Evolutionary conservation across 2,113 vertebrate species (phyloP).

Genomic region (Scortum barcoo): DNA sequence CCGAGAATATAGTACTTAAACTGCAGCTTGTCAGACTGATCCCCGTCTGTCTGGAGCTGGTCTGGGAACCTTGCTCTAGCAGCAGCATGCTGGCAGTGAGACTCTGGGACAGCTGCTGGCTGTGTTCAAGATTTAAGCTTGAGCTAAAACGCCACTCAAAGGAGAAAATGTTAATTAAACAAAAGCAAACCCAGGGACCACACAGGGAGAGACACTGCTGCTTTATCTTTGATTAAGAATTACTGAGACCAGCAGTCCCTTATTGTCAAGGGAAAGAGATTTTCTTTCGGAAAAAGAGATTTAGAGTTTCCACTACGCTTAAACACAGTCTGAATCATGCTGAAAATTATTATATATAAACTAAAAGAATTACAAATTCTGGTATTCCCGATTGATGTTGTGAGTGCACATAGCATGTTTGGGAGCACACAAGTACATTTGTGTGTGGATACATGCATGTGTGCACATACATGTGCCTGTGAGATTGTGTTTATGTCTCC

Average conservation of each 20-base stretch:
- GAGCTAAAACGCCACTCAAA: slow-evolving; percentile 61
- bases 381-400: not conserved
- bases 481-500: slow-evolving; percentile 1
- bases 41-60: slow-evolving; percentile 9
- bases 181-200: slow-evolving; percentile 28
- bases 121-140: slow-evolving; percentile 34
- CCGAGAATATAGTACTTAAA: not conserved
- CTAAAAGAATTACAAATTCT: not conserved
- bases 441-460: not conserved
- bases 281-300: not conserved
- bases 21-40: not conserved
- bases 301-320: not conserved
- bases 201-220: slow-evolving; percentile 25
- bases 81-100: slow-evolving; percentile 23
- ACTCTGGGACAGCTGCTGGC: slow-evolving; percentile 37
- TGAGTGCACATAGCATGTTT: not conserved
- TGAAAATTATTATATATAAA: not conserved
- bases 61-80: slow-evolving; percentile 47
- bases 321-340: not conserved
- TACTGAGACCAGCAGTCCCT: not conserved
- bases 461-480: not conserved
- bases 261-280: slow-evolving; percentile 1
- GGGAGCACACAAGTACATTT: not conserved
- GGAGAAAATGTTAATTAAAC: slow-evolving; percentile 61
- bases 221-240: slow-evolving; percentile 26